A percentile compares a stretch with the other conserved stretches of the same genome.
Evolutionary conservation across 2,888 invertebrate genomes (phyloP).

Genomic region (Noctuana brunneofusca): DNA sequence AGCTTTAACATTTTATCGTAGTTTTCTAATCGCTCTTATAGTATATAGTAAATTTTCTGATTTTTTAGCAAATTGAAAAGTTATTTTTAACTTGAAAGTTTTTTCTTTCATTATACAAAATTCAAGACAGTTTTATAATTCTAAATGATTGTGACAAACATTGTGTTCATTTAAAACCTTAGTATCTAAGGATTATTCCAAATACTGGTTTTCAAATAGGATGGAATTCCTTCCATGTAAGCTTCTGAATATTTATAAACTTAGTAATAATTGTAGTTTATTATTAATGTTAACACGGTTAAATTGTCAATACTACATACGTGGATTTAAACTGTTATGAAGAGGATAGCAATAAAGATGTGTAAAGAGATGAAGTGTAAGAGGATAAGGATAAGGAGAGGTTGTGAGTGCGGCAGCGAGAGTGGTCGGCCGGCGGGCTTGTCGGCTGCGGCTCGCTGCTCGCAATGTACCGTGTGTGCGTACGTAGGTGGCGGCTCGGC

Average conservation of each 20-base stretch:
- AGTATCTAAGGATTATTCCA: too few relatives aligned
- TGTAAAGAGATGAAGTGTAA: neutral
- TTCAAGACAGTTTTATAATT: too few relatives aligned
- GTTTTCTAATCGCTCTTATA: neutral
- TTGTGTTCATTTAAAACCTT: too few relatives aligned
- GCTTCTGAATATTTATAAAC: too few relatives aligned
- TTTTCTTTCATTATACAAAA: too few relatives aligned
- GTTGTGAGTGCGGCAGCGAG: neutral
- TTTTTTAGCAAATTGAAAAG: neutral
- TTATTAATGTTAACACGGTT: too few relatives aligned
- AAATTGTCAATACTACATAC: neutral
- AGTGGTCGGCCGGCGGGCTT: neutral
- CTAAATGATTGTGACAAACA: too few relatives aligned
- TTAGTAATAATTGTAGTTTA: too few relatives aligned
- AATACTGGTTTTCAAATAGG: too few relatives aligned
- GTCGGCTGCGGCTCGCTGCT: neutral
- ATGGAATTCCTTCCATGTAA: too few relatives aligned
- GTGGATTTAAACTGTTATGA: neutral
- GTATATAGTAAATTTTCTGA: too few relatives aligned
- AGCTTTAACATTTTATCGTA: neutral
- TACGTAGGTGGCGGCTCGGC: constrained; percentile 79
- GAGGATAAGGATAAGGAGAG: neutral
- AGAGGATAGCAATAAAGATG: neutral
- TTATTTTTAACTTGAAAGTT: too few relatives aligned
- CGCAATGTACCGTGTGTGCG: constrained; percentile 68